Evolutionary conservation across 2,113 vertebrate species (phyloP).

Genomic region (Scomber colias): DNA sequence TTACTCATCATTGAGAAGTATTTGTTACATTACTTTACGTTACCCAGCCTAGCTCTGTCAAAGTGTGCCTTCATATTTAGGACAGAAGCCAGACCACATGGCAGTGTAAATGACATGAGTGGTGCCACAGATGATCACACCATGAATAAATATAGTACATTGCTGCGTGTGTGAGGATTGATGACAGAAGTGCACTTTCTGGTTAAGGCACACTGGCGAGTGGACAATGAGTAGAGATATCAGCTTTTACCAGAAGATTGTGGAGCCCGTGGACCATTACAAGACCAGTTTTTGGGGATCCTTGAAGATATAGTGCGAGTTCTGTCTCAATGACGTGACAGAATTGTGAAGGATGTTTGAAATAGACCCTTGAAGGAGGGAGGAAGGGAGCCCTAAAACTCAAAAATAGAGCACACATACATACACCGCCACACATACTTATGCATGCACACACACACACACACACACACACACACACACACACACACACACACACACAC

Average conservation of each 20-base stretch:
- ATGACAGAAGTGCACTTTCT: background rate
- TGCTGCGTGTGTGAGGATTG: background rate
- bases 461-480: background rate
- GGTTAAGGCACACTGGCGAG: background rate
- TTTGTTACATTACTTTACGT: too few species aligned
- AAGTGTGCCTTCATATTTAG: background rate
- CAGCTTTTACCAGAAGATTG: background rate
- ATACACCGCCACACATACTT: background rate
- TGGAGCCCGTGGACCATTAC: background rate
- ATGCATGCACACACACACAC: too few species aligned
- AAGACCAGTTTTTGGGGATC: background rate
- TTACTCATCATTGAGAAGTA: too few species aligned
- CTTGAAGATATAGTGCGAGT: background rate
- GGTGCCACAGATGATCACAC: background rate
- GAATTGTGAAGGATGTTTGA: background rate
- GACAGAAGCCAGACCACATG: background rate
- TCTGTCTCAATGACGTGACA: background rate
- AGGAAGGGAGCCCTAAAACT: background rate
- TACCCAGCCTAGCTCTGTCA: background rate
- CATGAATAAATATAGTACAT: background rate
- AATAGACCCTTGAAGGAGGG: background rate
- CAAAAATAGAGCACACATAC: constrained; percentile 5
- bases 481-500: background rate
- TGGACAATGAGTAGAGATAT: background rate
- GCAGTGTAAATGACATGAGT: background rate